Evolutionary conservation across 2,888 invertebrate species (phyloP), one percentile per base, ranked within the genome.

Genomic region (Thumatha senex): DNA sequence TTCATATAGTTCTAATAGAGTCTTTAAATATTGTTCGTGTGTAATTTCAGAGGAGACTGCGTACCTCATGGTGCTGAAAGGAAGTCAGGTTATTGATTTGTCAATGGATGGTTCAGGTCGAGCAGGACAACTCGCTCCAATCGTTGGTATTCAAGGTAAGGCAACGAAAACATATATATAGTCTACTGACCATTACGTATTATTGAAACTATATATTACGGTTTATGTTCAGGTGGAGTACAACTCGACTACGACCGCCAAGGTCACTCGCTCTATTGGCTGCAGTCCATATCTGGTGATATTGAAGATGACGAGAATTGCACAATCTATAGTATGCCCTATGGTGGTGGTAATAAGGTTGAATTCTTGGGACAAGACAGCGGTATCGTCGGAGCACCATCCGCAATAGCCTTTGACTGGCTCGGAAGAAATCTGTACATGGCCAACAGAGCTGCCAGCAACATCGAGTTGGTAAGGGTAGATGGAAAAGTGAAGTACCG

Each of bases 371-470:
- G 96, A n/a, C 82, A 92, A 4, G 96, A 96, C 68, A 93, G 94
- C 0, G 97, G 98, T n/a, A 94, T 98, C 42, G 96, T 98, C 8
- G 98, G 98, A 0, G 96, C 98, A 0, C 97, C 98, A 0, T 96
- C 96, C 33, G 94, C 97, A 0, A 94, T 99, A 36, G 98, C 99
- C 0, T 97, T 98, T 74, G 99, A 99, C 81, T 99, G 99, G 99
- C 92, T 99, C 15, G 98, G 99, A 3, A 93, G 98, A 48, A 99
- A 99, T 87, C 83, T 99, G 33, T 99, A 96, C 80, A 95, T 99
- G 81, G 98, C 97, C 24, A 99, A 98, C 75, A 94, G 96, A 34
- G 93, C 95, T 2, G 97, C 98, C 1, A 96, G 97, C 48, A 98
- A 98, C 63, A 96, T 99, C 58, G 98, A 98, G 86, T 94, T 97